Conservation (phyloP, 1,140 invertebrate genomes). For the Stegodyphus dumicola region DNA sequence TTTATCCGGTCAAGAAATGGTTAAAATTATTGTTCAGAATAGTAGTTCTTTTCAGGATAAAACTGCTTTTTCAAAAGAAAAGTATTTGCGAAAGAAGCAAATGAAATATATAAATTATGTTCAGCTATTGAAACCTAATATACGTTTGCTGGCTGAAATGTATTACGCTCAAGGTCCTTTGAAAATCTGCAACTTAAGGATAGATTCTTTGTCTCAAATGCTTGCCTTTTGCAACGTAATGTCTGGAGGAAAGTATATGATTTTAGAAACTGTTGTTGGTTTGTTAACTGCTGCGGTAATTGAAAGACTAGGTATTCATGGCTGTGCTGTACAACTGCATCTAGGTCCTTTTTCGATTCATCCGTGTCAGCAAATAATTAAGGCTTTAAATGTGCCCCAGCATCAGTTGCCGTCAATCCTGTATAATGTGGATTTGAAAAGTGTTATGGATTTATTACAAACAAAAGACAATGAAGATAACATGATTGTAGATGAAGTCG, state of each 20-base stretch:
- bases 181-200: slow-evolving; percentile 80
- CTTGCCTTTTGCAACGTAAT: slow-evolving; percentile 83
- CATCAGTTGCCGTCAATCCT: slow-evolving; percentile 63
- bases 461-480: not conserved
- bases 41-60: slow-evolving; percentile 84
- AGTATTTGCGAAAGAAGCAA: slow-evolving; percentile 92
- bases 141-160: slow-evolving; percentile 81
- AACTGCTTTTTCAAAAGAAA: slow-evolving; percentile 92
- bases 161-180: slow-evolving; percentile 80
- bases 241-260: slow-evolving; percentile 79
- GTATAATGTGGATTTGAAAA: slow-evolving; percentile 47
- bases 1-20: slow-evolving; percentile 81
- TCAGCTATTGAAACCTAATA: slow-evolving; percentile 79
- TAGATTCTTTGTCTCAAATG: slow-evolving; percentile 89
- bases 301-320: slow-evolving; percentile 75
- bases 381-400: slow-evolving; percentile 76
- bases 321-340: slow-evolving; percentile 80
- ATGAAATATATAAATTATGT: slow-evolving; percentile 57
- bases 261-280: slow-evolving; percentile 89
- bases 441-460: slow-evolving; percentile 5
- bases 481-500: not conserved
- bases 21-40: slow-evolving; percentile 87
- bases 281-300: slow-evolving; percentile 84
- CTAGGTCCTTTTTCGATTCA: slow-evolving; percentile 78
- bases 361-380: slow-evolving; percentile 69